Evolutionary conservation across 2,113 vertebrate genomes (phyloP).

Genomic region (Tinamus guttatus): DNA sequence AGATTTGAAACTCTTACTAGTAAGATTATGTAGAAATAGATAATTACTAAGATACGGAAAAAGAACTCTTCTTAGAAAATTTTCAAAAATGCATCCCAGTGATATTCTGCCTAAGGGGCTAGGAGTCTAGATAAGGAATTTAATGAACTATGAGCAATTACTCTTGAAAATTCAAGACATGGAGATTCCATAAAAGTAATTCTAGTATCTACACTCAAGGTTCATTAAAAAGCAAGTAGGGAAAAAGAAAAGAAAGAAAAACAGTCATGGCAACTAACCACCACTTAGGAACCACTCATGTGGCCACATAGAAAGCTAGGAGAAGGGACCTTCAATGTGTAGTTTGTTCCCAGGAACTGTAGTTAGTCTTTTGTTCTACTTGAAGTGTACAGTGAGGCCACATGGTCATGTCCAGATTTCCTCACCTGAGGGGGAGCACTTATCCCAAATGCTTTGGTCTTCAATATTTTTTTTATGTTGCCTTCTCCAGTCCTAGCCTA

Average conservation of each 20-base stretch:
- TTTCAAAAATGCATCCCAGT: background rate
- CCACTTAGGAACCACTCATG: background rate
- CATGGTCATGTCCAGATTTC: background rate
- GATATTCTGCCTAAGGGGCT: background rate
- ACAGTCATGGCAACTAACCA: background rate
- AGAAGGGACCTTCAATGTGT: background rate
- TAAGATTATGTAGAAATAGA: background rate
- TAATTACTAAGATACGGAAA: background rate
- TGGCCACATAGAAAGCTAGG: background rate
- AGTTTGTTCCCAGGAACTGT: background rate
- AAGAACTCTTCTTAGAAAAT: background rate
- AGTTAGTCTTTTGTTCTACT: accelerated
- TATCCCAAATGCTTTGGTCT: background rate
- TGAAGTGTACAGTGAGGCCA: background rate
- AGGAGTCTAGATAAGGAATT: background rate
- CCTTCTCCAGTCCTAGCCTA: background rate
- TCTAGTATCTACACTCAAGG: background rate
- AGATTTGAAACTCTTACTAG: background rate
- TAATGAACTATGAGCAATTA: background rate
- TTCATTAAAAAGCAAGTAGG: background rate
- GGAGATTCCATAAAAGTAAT: background rate
- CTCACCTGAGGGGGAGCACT: background rate
- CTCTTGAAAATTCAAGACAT: background rate
- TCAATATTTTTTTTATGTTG: background rate
- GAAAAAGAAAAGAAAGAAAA: background rate